Evolutionary conservation across 2,888 invertebrate species (phyloP).

Genomic region (Lithophane ornitopus): DNA sequence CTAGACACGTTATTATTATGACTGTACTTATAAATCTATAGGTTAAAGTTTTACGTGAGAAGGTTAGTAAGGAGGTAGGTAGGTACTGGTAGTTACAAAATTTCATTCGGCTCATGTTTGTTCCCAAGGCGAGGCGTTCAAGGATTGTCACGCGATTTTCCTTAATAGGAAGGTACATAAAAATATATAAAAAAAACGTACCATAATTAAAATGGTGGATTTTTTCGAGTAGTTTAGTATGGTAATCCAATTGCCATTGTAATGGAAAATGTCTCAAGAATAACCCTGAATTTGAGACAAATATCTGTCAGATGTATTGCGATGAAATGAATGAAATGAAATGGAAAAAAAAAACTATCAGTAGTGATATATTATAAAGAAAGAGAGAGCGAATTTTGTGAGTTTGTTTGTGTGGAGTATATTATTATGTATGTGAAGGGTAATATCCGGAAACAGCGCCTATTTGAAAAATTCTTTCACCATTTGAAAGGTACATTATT

Average conservation of each 20-base stretch:
- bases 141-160: constrained; percentile 51
- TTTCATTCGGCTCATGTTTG: constrained; percentile 44
- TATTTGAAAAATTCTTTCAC: no score
- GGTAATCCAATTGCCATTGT: neutral
- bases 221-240: neutral
- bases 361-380: no score
- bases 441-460: no score
- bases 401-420: no score
- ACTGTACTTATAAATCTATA: constrained; percentile 6
- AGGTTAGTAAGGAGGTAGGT: constrained; percentile 23
- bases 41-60: constrained; percentile 23
- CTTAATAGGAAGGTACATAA: constrained; percentile 24
- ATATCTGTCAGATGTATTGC: neutral
- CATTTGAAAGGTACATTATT: no score
- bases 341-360: no score
- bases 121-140: constrained; percentile 38
- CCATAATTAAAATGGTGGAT: neutral
- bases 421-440: no score
- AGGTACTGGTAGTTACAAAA: constrained; percentile 5
- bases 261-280: constrained; percentile 1
- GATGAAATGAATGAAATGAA: no score
- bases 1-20: constrained; percentile 27
- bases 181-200: constrained; percentile 19
- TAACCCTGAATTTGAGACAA: neutral
- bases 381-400: no score